Evolutionary conservation across 2,113 vertebrate genomes (phyloP), one percentile per base, ranked within the genome.

Genomic region (Sinocyclocheilus maitianheensis): DNA sequence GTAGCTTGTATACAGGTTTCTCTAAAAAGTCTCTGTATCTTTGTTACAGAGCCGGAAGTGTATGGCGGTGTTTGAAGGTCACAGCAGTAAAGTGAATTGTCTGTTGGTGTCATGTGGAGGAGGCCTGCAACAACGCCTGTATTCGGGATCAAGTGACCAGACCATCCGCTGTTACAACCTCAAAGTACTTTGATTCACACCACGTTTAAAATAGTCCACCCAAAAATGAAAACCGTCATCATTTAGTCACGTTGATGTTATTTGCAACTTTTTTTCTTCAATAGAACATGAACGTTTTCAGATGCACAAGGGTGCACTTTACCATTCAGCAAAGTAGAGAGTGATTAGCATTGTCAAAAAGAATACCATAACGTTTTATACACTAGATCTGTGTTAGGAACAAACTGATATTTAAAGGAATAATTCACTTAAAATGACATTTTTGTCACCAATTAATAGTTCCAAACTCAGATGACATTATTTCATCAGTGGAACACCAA

Each of bases 61-160:
- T 81, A 92, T 97, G 63, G 95, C 94, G 1, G 88, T 97, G 85
- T 99, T 98, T 26, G 96, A 98, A 89, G 98, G 97, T 12, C 98
- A 99, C 90, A 94, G 87, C 91, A 97, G 97, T 65, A 99, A 99
- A 92, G 97, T 99, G 82, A 99, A 97, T 91, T 97, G 97, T 85
- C 93, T 99, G 81, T 80, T 97, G 89, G 95, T 99, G 74, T 96
- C 96, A 16, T 94, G 95, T 2, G 94, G 93, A 6, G 93, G 94
- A 2, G 93, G 91, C 16, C 95, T 97, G 84, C 94, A 92, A n/a
- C 94, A 94, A n/a, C 93, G 94, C 1, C 96, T 99, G 34, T 99
- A 96, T 69, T 96, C 97, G 0, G 98, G 97, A 18, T 98, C 98
- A 85, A 99, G 98, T 0, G 98, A 99, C 90, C 97, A 98, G 93